Evolutionary conservation across 2,797 vertebrate genomes (phyloP).

Genomic region (Enteromius mattozi): DNA sequence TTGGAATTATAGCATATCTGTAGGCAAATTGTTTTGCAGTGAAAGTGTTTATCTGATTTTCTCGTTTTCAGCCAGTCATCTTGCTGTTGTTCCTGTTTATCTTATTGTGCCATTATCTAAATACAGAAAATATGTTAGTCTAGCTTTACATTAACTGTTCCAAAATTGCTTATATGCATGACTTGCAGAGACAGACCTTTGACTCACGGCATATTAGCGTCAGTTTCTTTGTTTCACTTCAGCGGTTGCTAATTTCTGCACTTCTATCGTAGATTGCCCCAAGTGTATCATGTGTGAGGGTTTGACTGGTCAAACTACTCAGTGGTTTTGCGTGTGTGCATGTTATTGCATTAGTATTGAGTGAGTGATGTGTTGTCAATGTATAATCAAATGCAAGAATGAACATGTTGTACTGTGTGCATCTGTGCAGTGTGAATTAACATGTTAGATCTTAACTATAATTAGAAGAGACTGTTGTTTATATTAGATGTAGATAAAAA

Average conservation of each 20-base stretch:
- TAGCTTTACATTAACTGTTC: neutral
- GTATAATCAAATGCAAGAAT: constrained; percentile 19
- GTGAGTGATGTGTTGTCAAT: neutral
- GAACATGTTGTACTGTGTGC: constrained; percentile 13
- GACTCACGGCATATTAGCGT: neutral
- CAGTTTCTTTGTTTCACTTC: constrained; percentile 8
- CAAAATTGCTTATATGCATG: neutral
- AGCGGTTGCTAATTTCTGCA: neutral
- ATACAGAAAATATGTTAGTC: neutral
- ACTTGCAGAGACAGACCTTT: neutral
- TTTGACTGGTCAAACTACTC: constrained; percentile 3
- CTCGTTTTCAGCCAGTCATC: constrained; percentile 7
- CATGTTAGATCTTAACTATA: constrained; percentile 3
- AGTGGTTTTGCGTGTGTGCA: neutral
- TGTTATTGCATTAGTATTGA: constrained; percentile 14
- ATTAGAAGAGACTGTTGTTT: neutral
- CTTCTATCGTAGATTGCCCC: neutral
- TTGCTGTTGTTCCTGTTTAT: constrained; percentile 17
- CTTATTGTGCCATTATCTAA: constrained; percentile 13
- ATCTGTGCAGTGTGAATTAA: constrained; percentile 4
- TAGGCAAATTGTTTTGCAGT: neutral
- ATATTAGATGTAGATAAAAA: neutral
- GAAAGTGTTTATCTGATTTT: neutral
- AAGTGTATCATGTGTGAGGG: neutral
- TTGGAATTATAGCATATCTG: neutral